Conservation (phyloP, 2,888 invertebrate genomes). For the Phortica okadai region DNA sequence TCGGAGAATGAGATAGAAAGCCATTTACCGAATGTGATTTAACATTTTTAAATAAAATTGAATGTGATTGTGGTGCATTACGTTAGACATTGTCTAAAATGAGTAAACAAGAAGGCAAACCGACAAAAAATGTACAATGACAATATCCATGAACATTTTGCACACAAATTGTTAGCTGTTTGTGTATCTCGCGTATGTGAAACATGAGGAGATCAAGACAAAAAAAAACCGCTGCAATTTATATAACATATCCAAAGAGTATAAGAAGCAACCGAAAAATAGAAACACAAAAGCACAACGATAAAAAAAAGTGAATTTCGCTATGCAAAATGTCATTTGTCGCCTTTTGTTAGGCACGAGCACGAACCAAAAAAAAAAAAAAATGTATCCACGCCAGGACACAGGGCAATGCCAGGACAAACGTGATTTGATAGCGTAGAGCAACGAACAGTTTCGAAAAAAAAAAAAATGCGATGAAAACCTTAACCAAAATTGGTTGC, state of each 20-base stretch:
- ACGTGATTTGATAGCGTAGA: constrained; percentile 16
- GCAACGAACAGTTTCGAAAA: background rate
- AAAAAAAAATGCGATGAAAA: background rate
- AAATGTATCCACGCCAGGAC: background rate
- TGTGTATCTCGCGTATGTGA: constrained; percentile 17
- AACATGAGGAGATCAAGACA: constrained; percentile 27
- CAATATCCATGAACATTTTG: constrained; percentile 5
- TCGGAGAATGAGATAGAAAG: background rate
- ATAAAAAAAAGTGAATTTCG: constrained; percentile 9
- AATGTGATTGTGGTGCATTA: constrained; percentile 66
- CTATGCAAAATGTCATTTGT: constrained; percentile 42
- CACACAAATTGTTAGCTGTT: background rate
- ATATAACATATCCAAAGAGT: constrained; percentile 8
- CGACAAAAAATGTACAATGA: constrained; percentile 1
- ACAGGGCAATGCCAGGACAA: constrained; percentile 16
- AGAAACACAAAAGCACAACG: background rate
- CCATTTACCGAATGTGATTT: constrained; percentile 55
- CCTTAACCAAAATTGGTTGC: constrained; percentile 14
- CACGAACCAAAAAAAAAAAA: background rate
- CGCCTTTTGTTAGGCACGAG: constrained; percentile 33
- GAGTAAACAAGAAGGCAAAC: constrained; percentile 18
- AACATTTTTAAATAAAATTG: constrained; percentile 70
- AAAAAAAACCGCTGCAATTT: constrained; percentile 22
- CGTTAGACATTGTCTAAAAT: constrained; percentile 59
- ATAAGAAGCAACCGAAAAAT: constrained; percentile 7